Evolutionary conservation across 1,140 invertebrate genomes (phyloP).

Genomic region (Probaryconus sp.): DNA sequence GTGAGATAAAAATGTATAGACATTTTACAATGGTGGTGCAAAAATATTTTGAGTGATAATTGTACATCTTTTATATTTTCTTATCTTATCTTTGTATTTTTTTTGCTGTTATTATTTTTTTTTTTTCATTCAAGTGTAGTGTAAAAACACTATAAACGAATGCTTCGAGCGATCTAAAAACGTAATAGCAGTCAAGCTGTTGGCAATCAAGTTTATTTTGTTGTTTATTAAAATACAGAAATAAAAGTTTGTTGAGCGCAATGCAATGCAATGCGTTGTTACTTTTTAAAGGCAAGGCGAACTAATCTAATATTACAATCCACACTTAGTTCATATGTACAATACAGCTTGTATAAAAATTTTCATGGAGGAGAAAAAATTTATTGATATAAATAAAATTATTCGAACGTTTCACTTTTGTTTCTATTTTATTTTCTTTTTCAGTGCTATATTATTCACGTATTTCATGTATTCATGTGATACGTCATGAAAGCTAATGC

Average conservation of each 20-base stretch:
- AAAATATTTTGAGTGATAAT: constrained; percentile 50
- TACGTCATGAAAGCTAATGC: no score
- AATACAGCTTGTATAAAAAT: constrained; percentile 23
- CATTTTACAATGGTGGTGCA: constrained; percentile 58
- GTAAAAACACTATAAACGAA: constrained; percentile 52
- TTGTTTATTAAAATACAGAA: constrained; percentile 41
- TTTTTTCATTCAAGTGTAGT: no score
- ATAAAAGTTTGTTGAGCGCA: constrained; percentile 40
- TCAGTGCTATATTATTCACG: no score
- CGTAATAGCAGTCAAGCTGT: constrained; percentile 55
- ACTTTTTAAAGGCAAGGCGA: constrained; percentile 51
- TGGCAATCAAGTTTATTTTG: constrained; percentile 51
- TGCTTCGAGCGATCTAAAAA: constrained; percentile 56
- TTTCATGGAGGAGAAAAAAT: constrained; percentile 3
- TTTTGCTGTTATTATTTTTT: no score
- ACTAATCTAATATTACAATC: constrained; percentile 54
- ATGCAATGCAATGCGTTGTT: constrained; percentile 51
- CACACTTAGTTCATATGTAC: constrained; percentile 51
- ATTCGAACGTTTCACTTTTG: no score
- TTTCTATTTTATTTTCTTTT: no score
- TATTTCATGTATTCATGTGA: no score
- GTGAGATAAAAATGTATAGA: constrained; percentile 30
- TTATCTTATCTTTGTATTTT: constrained; percentile 13
- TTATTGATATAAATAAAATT: no score
- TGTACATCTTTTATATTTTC: constrained; percentile 13